phyloP scores from a whole-genome alignment of 2,113 vertebrate genomes.

The Anarhynchus alexandrinus region DNA sequence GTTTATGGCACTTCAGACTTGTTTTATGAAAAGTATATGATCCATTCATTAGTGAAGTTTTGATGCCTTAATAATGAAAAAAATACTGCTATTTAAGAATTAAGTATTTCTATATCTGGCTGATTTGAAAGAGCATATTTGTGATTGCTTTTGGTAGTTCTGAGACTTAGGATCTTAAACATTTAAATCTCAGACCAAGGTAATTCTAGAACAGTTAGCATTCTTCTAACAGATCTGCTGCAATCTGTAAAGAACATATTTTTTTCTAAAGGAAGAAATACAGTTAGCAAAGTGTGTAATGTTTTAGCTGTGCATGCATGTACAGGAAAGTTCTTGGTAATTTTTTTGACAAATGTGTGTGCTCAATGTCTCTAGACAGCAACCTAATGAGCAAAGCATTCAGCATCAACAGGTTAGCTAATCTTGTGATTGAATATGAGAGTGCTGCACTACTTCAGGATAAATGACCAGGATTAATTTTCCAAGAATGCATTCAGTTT shows the following conservation, averaged over 20 bases:
- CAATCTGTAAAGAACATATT: neutral
- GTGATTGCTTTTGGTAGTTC: neutral
- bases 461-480: constrained; percentile 42
- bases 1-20: neutral
- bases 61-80: neutral
- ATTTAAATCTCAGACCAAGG: neutral
- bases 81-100: neutral
- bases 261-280: neutral
- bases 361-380: constrained; percentile 20
- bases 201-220: neutral
- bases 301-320: neutral
- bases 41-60: neutral
- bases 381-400: constrained; percentile 44
- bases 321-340: constrained; percentile 14
- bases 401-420: constrained; percentile 54
- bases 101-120: neutral
- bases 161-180: neutral
- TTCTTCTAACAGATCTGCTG: neutral
- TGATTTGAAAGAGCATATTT: neutral
- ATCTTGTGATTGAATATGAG: constrained; percentile 28
- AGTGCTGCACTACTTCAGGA: neutral
- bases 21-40: neutral
- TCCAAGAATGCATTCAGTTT: neutral
- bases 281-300: neutral
- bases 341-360: constrained; percentile 40